Base-by-base conservation (phyloP, 1,140 invertebrate species). In the Metaphire vulgaris region DNA sequence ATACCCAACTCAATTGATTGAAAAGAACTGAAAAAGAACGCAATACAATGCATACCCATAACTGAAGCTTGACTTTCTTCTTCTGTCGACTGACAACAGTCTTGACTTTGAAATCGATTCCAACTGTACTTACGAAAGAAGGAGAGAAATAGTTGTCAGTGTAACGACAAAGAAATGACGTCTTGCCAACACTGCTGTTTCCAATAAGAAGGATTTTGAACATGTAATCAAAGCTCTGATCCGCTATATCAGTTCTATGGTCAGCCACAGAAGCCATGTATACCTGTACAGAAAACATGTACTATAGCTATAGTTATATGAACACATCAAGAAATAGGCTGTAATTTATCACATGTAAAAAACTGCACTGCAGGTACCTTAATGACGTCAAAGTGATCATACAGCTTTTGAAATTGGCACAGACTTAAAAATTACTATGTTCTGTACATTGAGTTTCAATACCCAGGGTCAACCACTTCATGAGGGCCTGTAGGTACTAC, bases 111-210 rank as follows among this genome's bases (percentile, higher is more conserved):
- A 89, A 89, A 81, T 89, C 88, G 72, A 89, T 88, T 70, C 88
- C 88, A 88, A 99, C 97, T 66, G 97, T 99, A 77, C 95, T 97
- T 74, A 99, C 97, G 83, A 99, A 99, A 77, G 97, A 97, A 76
- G 97, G 98, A 72, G 97, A 99, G 87, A 99, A 99, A 73, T 96
- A 98, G 87, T 99, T 97, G 86, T 99, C 97, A 41, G 97, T 97
- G 86, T 99, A 99, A 78, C 97, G 92, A 88, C 99, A 99, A 75
- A 99, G 90, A 85, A 99, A 99, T 72, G 95, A 99, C 0, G 97
- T 99, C 89, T 99, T 99, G 73, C 97, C 97, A 31, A 99, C 97
- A 78, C 94, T 96, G 84, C 95, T 97, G 88, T 99, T 99, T 80
- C 97, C 97, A 56, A 56, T 56, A 6, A 56, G 41, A 56, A 56